Percentiles rank a stretch among this genome's conserved stretches.
These are phyloP conservation scores for Hemitrygon akajei DNA, from an alignment of 2,797 vertebrate genomes.

Conservation along the genomic window DNA sequence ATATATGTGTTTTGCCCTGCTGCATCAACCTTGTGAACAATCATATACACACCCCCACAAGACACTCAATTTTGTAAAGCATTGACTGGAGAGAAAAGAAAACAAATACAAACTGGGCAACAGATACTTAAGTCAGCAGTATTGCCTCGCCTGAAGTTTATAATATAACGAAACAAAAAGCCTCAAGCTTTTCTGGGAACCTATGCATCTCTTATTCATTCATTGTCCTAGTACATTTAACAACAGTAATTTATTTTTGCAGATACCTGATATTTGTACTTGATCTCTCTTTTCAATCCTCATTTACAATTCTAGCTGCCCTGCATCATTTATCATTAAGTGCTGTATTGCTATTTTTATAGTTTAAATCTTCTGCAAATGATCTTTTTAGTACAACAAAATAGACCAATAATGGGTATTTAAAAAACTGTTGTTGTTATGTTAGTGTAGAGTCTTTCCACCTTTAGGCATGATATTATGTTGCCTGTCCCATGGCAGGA, in stretches of 20 bases:
- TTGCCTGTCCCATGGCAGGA: conserved; percentile 3
- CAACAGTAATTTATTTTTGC: conserved; percentile 33
- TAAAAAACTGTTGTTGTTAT: conserved; percentile 22
- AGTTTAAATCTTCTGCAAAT: conserved; percentile 21
- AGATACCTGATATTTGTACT: neutral
- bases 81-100: neutral
- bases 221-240: neutral
- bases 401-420: conserved; percentile 4
- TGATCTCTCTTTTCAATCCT: neutral
- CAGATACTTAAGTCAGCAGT: neutral
- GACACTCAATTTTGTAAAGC: neutral
- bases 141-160: neutral
- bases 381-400: conserved; percentile 12
- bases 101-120: neutral
- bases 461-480: conserved; percentile 22
- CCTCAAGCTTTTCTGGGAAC: neutral
- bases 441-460: conserved; percentile 25
- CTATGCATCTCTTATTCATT: neutral
- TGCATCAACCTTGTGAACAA: neutral
- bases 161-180: neutral
- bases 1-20: neutral
- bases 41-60: neutral
- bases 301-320: neutral
- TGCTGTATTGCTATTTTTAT: conserved; percentile 12
- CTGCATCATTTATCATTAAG: conserved; percentile 30